phyloP scores from a whole-genome alignment of 2,888 invertebrate genomes.

The Acanthosoma haemorrhoidale region DNA sequence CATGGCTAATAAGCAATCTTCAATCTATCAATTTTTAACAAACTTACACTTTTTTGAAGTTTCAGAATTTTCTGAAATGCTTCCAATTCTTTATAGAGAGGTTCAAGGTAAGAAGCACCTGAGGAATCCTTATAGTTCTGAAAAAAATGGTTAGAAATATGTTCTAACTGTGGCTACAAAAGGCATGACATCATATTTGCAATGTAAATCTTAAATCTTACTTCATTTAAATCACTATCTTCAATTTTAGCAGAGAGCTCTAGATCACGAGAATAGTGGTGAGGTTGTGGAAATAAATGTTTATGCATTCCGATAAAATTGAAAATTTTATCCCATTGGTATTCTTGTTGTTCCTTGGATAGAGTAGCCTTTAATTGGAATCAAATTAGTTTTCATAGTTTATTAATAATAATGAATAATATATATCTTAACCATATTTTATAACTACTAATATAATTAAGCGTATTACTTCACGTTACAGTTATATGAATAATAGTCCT shows the following conservation, averaged over 20 bases:
- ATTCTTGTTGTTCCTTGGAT: neutral
- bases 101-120: neutral
- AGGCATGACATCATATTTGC: too few species aligned
- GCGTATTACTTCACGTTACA: too few species aligned
- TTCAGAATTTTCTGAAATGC: neutral
- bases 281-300: neutral
- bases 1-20: too few species aligned
- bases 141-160: too few species aligned
- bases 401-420: too few species aligned
- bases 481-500: too few species aligned
- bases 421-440: too few species aligned
- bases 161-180: too few species aligned
- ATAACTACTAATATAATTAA: too few species aligned
- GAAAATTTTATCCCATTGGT: neutral
- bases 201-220: too few species aligned
- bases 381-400: too few species aligned
- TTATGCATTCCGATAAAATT: conserved; percentile 4
- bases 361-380: neutral
- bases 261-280: neutral
- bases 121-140: neutral
- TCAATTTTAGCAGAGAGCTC: neutral
- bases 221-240: neutral
- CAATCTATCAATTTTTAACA: neutral
- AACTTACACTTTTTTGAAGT: neutral
- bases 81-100: neutral